Base-by-base conservation (phyloP, 2,113 vertebrate species). In the Gymnogyps californianus region DNA sequence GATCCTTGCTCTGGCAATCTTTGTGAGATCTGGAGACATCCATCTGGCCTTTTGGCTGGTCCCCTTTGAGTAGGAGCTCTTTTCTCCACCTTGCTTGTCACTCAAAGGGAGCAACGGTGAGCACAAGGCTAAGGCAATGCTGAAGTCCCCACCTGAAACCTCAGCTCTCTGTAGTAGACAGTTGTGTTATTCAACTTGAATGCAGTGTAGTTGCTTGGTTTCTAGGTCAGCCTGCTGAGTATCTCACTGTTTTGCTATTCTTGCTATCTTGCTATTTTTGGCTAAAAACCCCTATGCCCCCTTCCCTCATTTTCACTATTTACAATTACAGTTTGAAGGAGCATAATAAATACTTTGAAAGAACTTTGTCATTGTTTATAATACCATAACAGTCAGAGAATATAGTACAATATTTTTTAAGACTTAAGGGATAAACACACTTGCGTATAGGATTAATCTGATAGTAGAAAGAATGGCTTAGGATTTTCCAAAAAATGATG, bases 51-150 rank as follows among this genome's bases (percentile, higher is more conserved):
- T 81, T 76, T 15, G 58, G 12, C 12, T 5, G 2, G 3, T 61
- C 2, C 5, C 6, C 38, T 90, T 58, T 29, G 25, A 44, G 31
- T 2, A 40, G 38, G 21, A 93, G 47, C 4, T 52, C 3, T 74
- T 54, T 82, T 42, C 19, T 78, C 10, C 13, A 12, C 22, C 36
- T 70, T 64, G 15, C 25, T 57, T 64, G 8, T 79, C 29, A 13
- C 57, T 76, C 29, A 29, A 54, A 49, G 31, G 22, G 14, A 77
- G 28, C 24, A 74, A 55, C 3, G 34, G 10, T 34, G 31, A 78
- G 10, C 1, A 7, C 40, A 64, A 71, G 29, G 17, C n/a, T 24
- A 38, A 55, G 6, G 57, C 8, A 34, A 0, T 32, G 40, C 38
- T 9, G 3, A 83, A 54, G 40, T 49, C 3, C 17, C 25, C 34